These are phyloP conservation scores for Podarcis lilfordi DNA, from an alignment of 2,797 vertebrate species.

Conservation along the genomic window DNA sequence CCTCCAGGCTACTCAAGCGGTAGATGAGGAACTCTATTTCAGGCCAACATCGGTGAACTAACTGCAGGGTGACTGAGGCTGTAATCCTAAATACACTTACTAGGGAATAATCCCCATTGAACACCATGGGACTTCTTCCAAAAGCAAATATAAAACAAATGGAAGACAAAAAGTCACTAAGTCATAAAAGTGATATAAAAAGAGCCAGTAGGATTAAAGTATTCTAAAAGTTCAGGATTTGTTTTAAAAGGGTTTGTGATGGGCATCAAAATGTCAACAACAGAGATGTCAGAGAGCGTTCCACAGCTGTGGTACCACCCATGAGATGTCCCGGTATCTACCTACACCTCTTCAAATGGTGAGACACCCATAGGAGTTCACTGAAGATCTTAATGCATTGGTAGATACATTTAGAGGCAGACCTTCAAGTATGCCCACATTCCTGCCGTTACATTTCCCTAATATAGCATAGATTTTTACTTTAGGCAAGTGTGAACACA, in stretches of 20 bases:
- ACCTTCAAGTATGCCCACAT: not conserved
- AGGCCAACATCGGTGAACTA: not conserved
- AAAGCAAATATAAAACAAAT: not conserved
- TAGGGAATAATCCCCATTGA: too few relatives aligned
- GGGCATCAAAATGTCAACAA: not conserved
- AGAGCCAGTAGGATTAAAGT: not conserved
- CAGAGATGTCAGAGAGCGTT: not conserved
- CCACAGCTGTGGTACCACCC: not conserved
- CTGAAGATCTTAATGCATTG: not conserved
- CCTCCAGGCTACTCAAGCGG: too few relatives aligned
- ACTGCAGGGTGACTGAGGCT: not conserved
- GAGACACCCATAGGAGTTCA: not conserved
- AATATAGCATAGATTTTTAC: constrained; percentile 11
- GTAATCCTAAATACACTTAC: too few relatives aligned
- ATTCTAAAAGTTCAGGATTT: not conserved
- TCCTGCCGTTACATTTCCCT: not conserved
- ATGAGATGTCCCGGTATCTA: not conserved
- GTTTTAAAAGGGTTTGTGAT: not conserved
- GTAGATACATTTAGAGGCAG: not conserved
- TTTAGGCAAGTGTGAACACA: constrained; percentile 28
- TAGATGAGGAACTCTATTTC: not conserved
- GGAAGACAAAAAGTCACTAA: not conserved
- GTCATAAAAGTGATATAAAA: not conserved
- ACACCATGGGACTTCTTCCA: too few relatives aligned
- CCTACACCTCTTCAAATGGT: not conserved